These are phyloP conservation scores for Heliocidaris erythrogramma DNA, from an alignment of 35 echinoderm and acorn worm species.

Conservation along the genomic window DNA sequence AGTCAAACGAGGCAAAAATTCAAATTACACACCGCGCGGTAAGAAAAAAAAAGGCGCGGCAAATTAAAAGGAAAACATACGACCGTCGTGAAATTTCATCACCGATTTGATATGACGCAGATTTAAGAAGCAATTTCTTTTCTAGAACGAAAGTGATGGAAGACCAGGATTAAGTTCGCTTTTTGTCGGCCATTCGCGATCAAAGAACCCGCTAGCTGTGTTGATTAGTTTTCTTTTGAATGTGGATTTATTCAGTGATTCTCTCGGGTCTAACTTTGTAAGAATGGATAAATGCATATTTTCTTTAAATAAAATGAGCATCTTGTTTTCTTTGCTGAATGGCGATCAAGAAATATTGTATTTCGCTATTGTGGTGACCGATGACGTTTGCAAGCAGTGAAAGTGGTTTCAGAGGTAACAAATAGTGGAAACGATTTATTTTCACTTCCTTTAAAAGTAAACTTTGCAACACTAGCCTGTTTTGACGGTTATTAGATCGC, in stretches of 20 bases:
- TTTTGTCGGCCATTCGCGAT: conserved; percentile 14
- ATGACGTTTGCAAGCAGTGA: background rate
- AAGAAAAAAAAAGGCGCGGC: background rate
- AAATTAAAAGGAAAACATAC: conserved; percentile 33
- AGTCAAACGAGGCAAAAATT: background rate
- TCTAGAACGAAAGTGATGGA: background rate
- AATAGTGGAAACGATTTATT: conserved; percentile 5
- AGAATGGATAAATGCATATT: conserved; percentile 12
- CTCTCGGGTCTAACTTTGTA: background rate
- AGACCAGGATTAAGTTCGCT: background rate
- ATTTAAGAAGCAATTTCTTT: conserved; percentile 6
- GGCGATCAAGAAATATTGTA: background rate
- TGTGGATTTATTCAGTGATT: background rate
- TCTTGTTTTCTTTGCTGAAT: background rate
- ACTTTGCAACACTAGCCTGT: background rate
- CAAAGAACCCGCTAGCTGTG: background rate
- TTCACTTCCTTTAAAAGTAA: background rate
- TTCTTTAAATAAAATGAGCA: conserved; percentile 5
- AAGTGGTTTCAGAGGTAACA: background rate
- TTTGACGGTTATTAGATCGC: background rate
- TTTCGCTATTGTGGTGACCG: background rate
- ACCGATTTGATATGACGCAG: conserved; percentile 30
- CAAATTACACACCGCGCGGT: background rate
- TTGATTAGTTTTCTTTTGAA: conserved; percentile 28
- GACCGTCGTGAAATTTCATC: conserved; percentile 40